A percentile compares a stretch with the other conserved stretches of the same genome.
These are phyloP conservation scores for Mallateleia sp. DNA, from an alignment of 2,888 invertebrate species.

Conservation along the genomic window DNA sequence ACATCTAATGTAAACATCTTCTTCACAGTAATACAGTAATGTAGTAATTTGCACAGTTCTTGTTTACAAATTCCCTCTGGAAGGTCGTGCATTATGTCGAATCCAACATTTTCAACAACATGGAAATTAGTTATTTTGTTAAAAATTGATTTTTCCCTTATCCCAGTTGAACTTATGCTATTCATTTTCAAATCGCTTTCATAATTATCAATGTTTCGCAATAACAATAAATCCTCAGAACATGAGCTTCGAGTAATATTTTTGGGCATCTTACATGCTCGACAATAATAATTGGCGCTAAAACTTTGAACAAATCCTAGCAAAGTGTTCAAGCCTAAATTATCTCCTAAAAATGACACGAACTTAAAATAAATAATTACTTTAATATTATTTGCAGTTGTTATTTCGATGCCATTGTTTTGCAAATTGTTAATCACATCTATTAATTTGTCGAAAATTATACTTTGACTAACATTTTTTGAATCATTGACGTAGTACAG, in stretches of 20 bases:
- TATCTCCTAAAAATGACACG: constrained; percentile 35
- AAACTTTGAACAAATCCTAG: constrained; percentile 50
- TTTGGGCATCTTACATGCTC: constrained; percentile 33
- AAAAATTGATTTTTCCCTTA: too few relatives aligned
- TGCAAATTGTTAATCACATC: constrained; percentile 19
- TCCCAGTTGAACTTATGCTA: too few relatives aligned
- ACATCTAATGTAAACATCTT: too few relatives aligned
- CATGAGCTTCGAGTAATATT: constrained; percentile 14
- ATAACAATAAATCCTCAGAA: constrained; percentile 31
- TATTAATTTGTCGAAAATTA: constrained; percentile 14
- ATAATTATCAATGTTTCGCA: too few relatives aligned
- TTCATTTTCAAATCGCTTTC: too few relatives aligned
- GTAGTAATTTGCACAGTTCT: too few relatives aligned
- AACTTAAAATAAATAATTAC: constrained; percentile 29
- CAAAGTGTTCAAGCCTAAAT: constrained; percentile 12
- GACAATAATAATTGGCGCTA: constrained; percentile 31
- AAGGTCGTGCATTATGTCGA: too few relatives aligned
- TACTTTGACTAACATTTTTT: constrained; percentile 10
- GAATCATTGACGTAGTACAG: constrained; percentile 18
- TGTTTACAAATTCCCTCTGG: too few relatives aligned
- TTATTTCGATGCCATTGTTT: constrained; percentile 6
- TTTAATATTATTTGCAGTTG: neutral
- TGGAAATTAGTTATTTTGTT: too few relatives aligned
- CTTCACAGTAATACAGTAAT: too few relatives aligned
- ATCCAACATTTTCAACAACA: too few relatives aligned